Evolutionary conservation across 2,888 invertebrate species (phyloP).

Genomic region (Drosophila monieri): DNA sequence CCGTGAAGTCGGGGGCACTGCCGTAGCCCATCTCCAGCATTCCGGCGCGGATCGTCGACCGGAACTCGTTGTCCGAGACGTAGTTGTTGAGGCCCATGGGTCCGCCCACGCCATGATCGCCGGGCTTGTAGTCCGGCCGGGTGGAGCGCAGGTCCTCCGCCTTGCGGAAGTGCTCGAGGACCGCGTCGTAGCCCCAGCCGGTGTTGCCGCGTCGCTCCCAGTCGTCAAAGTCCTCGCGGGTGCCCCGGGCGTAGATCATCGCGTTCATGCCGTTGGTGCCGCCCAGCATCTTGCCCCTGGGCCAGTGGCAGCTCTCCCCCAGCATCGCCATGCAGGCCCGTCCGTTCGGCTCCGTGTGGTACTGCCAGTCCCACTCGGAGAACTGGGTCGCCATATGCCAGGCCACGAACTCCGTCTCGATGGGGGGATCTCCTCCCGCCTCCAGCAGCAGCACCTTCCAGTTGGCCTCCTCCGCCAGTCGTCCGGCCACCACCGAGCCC

Average conservation of each 20-base stretch:
- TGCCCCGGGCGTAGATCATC: slow-evolving; percentile 88
- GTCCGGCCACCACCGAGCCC: slow-evolving; percentile 87
- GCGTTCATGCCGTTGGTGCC: slow-evolving; percentile 88
- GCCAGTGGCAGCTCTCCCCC: slow-evolving; percentile 85
- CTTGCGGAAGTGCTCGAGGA: slow-evolving; percentile 92
- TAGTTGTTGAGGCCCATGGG: slow-evolving; percentile 85
- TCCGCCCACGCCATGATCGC: slow-evolving; percentile 87
- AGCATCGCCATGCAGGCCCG: slow-evolving; percentile 82
- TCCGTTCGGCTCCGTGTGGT: slow-evolving; percentile 81
- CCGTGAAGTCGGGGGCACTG: slow-evolving; percentile 91
- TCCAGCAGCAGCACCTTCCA: slow-evolving; percentile 92
- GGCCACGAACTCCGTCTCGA: slow-evolving; percentile 83
- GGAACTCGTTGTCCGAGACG: slow-evolving; percentile 90
- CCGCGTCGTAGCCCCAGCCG: slow-evolving; percentile 90
- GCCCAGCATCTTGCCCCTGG: slow-evolving; percentile 88
- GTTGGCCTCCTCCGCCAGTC: slow-evolving; percentile 89
- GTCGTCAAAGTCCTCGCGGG: slow-evolving; percentile 87
- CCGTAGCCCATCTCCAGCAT: slow-evolving; percentile 92
- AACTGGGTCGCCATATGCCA: slow-evolving; percentile 83
- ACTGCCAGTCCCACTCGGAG: slow-evolving; percentile 83
- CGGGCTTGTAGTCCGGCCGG: slow-evolving; percentile 62
- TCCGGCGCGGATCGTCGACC: slow-evolving; percentile 90
- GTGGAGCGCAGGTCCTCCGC: slow-evolving; percentile 88
- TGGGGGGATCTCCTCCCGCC: slow-evolving; percentile 89
- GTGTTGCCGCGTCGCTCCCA: slow-evolving; percentile 87